phyloP scores from a whole-genome alignment of 92 coral and sea anemone species.

The Montipora capitata region DNA sequence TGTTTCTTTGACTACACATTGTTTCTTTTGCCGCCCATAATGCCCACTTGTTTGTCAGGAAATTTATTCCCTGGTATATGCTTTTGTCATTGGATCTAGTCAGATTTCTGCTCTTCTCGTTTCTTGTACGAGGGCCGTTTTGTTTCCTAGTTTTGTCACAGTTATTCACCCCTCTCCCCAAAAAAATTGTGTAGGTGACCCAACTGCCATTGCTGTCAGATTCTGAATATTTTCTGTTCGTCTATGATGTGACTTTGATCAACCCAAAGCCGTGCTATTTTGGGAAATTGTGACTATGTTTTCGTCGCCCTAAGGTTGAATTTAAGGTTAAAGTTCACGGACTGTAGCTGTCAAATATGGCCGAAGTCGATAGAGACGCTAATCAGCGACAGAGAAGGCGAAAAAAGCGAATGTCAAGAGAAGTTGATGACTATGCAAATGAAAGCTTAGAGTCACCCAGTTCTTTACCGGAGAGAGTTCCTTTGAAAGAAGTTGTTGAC shows the following conservation, averaged over 20 bases:
- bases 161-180: neutral
- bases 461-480: slow-evolving; percentile 80
- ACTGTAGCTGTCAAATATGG: slow-evolving; percentile 16
- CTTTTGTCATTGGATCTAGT: too few relatives aligned
- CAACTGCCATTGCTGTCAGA: too few relatives aligned
- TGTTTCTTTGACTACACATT: too few relatives aligned
- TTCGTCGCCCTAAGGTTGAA: neutral
- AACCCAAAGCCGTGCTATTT: neutral
- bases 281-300: neutral
- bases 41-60: too few relatives aligned
- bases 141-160: neutral
- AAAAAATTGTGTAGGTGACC: too few relatives aligned
- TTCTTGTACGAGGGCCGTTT: neutral
- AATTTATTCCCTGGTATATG: too few relatives aligned
- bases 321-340: neutral
- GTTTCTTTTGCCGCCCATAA: too few relatives aligned
- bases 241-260: too few relatives aligned
- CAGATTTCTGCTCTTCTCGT: too few relatives aligned
- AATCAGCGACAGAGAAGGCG: slow-evolving; percentile 79
- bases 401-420: slow-evolving; percentile 90
- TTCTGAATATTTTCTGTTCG: too few relatives aligned
- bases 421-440: slow-evolving; percentile 87
- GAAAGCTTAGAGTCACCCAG: slow-evolving; percentile 85
- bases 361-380: slow-evolving; percentile 44
- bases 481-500: slow-evolving; percentile 87